These are phyloP conservation scores for Garra rufa DNA, from an alignment of 2,113 vertebrate genomes.

Conservation along the genomic window DNA sequence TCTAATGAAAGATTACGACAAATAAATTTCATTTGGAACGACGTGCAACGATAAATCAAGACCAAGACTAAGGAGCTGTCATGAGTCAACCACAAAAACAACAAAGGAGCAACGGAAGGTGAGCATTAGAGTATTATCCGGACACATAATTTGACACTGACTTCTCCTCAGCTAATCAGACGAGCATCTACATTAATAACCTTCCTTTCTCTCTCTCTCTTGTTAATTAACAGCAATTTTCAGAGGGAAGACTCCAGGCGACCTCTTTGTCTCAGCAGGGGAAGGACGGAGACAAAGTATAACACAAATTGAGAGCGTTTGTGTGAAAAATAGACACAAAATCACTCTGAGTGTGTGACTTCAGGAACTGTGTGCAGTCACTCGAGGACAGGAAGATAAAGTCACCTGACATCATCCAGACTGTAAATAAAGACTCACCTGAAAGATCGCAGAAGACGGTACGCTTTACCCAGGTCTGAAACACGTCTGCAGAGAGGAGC, in stretches of 20 bases:
- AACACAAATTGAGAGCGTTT: not conserved
- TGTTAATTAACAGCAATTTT: slow-evolving; percentile 19
- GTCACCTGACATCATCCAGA: slow-evolving; percentile 5
- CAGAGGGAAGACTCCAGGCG: not conserved
- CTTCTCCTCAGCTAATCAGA: slow-evolving; percentile 40
- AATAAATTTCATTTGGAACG: not conserved
- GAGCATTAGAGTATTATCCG: slow-evolving; percentile 10
- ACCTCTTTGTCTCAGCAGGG: slow-evolving; percentile 11
- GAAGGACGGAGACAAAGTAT: not conserved
- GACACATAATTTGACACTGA: slow-evolving; percentile 15
- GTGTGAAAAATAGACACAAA: slow-evolving; percentile 1
- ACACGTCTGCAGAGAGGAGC: slow-evolving; percentile 92
- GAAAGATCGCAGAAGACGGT: slow-evolving; percentile 93
- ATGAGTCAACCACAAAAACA: not conserved
- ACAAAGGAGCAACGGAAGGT: not conserved
- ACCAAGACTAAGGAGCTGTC: not conserved
- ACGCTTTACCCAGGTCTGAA: slow-evolving; percentile 92
- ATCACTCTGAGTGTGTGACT: not conserved
- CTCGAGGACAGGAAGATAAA: not conserved
- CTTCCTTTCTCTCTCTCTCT: slow-evolving; percentile 1
- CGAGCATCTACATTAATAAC: slow-evolving; percentile 28
- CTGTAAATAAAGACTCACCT: slow-evolving; percentile 76
- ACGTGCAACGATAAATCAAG: not conserved
- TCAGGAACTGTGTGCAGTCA: not conserved
- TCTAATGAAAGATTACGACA: not conserved